Evolutionary conservation across 2,113 vertebrate genomes (phyloP).

Genomic region (Zeus faber): DNA sequence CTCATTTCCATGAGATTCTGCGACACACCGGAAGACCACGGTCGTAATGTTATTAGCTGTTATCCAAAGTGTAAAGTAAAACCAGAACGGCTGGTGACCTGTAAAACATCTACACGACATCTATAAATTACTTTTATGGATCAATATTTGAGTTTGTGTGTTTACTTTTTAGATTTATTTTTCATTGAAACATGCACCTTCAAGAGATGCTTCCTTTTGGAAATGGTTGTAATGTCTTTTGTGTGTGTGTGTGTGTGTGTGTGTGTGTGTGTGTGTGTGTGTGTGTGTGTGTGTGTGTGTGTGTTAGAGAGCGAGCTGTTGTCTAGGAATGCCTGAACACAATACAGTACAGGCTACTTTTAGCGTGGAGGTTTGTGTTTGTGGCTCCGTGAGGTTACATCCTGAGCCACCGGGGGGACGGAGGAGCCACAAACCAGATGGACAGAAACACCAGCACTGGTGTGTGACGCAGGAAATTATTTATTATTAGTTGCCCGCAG

Average conservation of each 20-base stretch:
- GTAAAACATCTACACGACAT: too few species aligned
- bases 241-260: background rate
- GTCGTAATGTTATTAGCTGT: too few species aligned
- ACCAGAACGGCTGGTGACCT: too few species aligned
- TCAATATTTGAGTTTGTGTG: background rate
- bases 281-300: background rate
- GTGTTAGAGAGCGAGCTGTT: background rate
- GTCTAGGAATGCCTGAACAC: conserved; percentile 1
- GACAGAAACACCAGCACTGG: background rate
- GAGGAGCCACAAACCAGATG: too few species aligned
- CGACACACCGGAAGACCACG: too few species aligned
- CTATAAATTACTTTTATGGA: conserved; percentile 32
- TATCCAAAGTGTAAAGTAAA: background rate
- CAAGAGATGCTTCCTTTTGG: too few species aligned
- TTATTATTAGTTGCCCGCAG: background rate
- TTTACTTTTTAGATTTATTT: background rate
- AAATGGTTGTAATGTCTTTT: too few species aligned
- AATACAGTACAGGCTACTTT: background rate
- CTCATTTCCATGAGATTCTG: too few species aligned
- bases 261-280: conserved; percentile 6
- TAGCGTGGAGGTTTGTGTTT: background rate
- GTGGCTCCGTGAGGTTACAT: conserved; percentile 19
- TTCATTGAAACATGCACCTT: too few species aligned
- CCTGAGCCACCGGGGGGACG: background rate
- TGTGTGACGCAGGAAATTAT: background rate